These are phyloP conservation scores for Tor tambroides DNA, from an alignment of 2,113 vertebrate species.

Conservation along the genomic window DNA sequence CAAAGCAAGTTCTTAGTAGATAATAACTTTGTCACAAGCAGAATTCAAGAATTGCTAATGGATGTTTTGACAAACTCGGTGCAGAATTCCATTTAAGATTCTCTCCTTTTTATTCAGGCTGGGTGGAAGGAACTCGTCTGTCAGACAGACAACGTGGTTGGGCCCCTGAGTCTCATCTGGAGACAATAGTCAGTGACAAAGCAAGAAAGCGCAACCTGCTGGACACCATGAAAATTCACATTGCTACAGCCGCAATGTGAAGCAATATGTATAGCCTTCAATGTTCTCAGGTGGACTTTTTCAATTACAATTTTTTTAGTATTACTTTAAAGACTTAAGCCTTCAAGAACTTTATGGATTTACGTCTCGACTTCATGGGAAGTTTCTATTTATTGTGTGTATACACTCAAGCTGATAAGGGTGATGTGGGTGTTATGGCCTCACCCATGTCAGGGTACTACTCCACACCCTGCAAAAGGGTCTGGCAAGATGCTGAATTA, in stretches of 20 bases:
- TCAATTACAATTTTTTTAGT: background rate
- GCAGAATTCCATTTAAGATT: background rate
- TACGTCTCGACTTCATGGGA: background rate
- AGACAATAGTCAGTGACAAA: slow-evolving; percentile 82
- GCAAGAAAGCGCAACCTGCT: slow-evolving; percentile 85
- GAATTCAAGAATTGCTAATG: background rate
- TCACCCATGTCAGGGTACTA: background rate
- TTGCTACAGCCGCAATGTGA: slow-evolving; percentile 80
- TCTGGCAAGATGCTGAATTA: background rate
- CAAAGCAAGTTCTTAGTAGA: background rate
- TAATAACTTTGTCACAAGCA: background rate
- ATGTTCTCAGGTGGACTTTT: background rate
- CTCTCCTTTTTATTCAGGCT: slow-evolving; percentile 75
- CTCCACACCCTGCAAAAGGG: background rate
- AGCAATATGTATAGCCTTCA: background rate
- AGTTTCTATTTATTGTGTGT: slow-evolving; percentile 24
- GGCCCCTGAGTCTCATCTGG: slow-evolving; percentile 86
- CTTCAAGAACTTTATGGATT: background rate
- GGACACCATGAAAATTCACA: slow-evolving; percentile 88
- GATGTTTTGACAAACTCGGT: background rate
- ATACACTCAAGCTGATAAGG: background rate
- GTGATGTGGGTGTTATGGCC: background rate
- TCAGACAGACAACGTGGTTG: slow-evolving; percentile 91
- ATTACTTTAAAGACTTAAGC: background rate
- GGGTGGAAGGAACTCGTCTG: slow-evolving; percentile 90